Evolutionary conservation across 2,113 vertebrate species (phyloP).

Genomic region (Tragelaphus imberbis): DNA sequence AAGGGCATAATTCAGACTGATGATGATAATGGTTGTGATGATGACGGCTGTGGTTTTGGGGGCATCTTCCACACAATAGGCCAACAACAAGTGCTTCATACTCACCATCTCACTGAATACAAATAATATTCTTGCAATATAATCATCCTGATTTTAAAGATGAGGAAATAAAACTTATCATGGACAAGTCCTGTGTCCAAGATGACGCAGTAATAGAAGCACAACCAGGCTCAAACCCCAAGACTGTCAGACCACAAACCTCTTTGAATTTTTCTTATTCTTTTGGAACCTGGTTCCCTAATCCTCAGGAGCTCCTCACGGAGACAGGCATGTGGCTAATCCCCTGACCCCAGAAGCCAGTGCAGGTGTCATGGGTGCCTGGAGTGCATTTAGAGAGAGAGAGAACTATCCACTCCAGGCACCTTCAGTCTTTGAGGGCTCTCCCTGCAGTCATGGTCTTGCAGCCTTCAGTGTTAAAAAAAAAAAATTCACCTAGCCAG

Average conservation of each 20-base stretch:
- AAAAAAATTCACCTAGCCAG: background rate
- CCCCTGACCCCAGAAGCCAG: background rate
- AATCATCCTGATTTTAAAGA: background rate
- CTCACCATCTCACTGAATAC: background rate
- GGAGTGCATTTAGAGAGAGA: background rate
- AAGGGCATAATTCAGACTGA: background rate
- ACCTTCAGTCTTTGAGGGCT: fast-evolving
- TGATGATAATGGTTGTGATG: background rate
- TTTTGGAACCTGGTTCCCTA: too few species aligned
- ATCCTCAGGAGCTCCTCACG: background rate
- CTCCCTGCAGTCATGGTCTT: background rate
- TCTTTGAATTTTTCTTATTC: background rate
- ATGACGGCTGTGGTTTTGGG: background rate
- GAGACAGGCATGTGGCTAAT: background rate
- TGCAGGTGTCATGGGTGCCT: fast-evolving
- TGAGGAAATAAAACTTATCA: background rate
- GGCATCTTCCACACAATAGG: background rate
- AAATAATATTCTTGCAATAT: background rate
- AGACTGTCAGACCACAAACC: background rate
- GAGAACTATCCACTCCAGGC: background rate
- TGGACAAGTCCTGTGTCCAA: background rate
- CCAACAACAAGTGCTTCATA: background rate
- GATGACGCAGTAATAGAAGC: background rate
- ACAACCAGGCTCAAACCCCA: background rate
- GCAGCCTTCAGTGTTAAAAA: fast-evolving